These are phyloP conservation scores for Epinephelus coioides DNA, from an alignment of 2,797 vertebrate genomes.

Conservation along the genomic window DNA sequence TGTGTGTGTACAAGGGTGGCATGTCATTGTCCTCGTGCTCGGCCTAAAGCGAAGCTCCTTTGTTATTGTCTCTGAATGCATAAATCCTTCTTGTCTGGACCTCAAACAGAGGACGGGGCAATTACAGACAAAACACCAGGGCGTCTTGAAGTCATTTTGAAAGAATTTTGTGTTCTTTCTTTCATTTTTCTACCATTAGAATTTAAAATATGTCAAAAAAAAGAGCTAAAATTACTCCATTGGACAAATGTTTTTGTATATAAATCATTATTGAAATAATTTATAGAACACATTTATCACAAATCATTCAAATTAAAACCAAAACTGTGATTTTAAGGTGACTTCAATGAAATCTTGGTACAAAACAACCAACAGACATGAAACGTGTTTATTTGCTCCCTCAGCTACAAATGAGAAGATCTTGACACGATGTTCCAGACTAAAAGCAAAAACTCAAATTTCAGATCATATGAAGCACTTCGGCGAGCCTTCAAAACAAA, in stretches of 20 bases:
- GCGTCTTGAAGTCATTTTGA: constrained; percentile 40
- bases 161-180: constrained; percentile 25
- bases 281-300: constrained; percentile 29
- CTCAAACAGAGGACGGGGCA: constrained; percentile 74
- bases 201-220: constrained; percentile 35
- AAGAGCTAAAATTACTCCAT: not conserved
- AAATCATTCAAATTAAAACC: constrained; percentile 47
- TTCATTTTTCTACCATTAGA: not conserved
- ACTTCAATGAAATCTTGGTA: constrained; percentile 41
- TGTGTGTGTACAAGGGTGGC: constrained; percentile 76
- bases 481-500: constrained; percentile 79
- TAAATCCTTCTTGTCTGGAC: constrained; percentile 77
- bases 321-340: constrained; percentile 39
- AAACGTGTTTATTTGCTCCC: constrained; percentile 64
- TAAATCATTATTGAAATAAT: constrained; percentile 21
- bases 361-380: constrained; percentile 60
- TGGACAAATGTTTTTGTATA: constrained; percentile 7
- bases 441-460: constrained; percentile 70
- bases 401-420: constrained; percentile 63
- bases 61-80: constrained; percentile 75
- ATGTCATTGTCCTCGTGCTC: constrained; percentile 77
- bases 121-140: constrained; percentile 66
- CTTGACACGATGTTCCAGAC: constrained; percentile 62
- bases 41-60: constrained; percentile 77
- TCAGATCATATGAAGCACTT: constrained; percentile 70